Evolutionary conservation across 1,140 invertebrate species (phyloP).

Genomic region (Drosophila littoralis): DNA sequence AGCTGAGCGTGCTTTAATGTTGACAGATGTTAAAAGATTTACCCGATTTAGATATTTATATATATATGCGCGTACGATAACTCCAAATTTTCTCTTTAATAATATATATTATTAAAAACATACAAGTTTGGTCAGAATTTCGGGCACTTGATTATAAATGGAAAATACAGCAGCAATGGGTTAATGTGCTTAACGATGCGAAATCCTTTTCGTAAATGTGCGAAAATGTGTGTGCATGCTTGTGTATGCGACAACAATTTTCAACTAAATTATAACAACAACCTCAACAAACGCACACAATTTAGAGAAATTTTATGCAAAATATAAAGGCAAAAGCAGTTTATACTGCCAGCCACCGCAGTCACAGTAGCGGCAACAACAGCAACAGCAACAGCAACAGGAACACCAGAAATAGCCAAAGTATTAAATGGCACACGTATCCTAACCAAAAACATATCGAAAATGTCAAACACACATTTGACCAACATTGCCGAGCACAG

Average conservation of each 20-base stretch:
- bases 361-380: slow-evolving; percentile 14
- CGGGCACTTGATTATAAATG: neutral
- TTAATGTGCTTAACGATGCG: slow-evolving; percentile 49
- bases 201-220: neutral
- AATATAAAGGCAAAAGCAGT: slow-evolving; percentile 67
- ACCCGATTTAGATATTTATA: too few relatives aligned
- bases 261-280: slow-evolving; percentile 79
- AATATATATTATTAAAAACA: too few relatives aligned
- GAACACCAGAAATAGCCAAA: slow-evolving; percentile 18
- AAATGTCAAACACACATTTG: slow-evolving; percentile 81
- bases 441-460: slow-evolving; percentile 65
- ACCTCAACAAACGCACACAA: slow-evolving; percentile 73
- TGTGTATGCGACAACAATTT: slow-evolving; percentile 66
- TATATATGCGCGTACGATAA: too few relatives aligned
- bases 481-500: slow-evolving; percentile 52
- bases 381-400: slow-evolving; percentile 16
- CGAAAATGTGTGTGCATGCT: slow-evolving; percentile 8
- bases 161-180: slow-evolving; percentile 46
- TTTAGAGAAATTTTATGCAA: slow-evolving; percentile 80
- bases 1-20: too few relatives aligned
- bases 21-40: too few relatives aligned
- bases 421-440: slow-evolving; percentile 75
- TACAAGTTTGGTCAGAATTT: too few relatives aligned
- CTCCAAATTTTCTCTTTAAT: too few relatives aligned
- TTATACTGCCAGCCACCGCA: slow-evolving; percentile 50